These are phyloP conservation scores for Pipa parva DNA, from an alignment of 2,113 vertebrate species.

Conservation along the genomic window DNA sequence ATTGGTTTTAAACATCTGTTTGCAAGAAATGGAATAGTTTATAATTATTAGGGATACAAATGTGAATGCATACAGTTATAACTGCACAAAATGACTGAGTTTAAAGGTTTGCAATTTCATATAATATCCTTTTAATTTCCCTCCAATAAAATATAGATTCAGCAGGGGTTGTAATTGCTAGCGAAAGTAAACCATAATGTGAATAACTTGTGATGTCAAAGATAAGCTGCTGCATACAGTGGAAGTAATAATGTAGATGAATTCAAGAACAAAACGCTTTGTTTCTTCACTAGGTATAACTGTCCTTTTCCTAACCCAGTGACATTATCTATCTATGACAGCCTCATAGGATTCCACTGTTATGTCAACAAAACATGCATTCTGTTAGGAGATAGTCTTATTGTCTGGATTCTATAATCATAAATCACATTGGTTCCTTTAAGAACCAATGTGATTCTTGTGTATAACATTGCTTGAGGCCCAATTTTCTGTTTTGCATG, in stretches of 20 bases:
- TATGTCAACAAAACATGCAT: conserved; percentile 1
- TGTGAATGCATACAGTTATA: too few species aligned
- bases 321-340: neutral
- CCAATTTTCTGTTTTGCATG: conserved; percentile 17
- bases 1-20: too few species aligned
- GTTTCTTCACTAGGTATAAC: neutral
- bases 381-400: neutral
- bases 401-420: neutral
- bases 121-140: too few species aligned
- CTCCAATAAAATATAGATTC: too few species aligned
- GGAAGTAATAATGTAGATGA: too few species aligned
- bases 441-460: neutral
- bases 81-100: too few species aligned
- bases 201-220: neutral
- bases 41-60: too few species aligned
- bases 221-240: neutral
- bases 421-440: conserved; percentile 5
- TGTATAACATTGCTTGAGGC: neutral
- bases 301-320: neutral
- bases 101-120: too few species aligned
- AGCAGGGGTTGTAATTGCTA: too few species aligned
- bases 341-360: neutral
- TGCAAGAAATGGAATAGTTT: too few species aligned
- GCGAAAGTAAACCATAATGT: neutral
- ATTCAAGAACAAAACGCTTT: neutral